Evolutionary conservation across 2,888 invertebrate species (phyloP), one percentile per base, ranked within the genome.

Genomic region (Caenorhabditis sp.): DNA sequence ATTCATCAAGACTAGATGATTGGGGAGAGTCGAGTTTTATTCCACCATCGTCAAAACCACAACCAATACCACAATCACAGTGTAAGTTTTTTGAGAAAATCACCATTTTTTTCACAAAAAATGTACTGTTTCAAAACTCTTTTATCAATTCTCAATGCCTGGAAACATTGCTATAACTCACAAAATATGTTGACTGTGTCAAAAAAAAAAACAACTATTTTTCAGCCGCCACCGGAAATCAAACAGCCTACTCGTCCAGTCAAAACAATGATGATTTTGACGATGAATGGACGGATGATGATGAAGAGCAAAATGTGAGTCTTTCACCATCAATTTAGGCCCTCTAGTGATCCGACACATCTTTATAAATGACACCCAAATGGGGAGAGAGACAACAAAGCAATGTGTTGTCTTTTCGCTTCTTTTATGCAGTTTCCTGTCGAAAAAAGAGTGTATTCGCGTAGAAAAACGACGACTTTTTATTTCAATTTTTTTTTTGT

Each of bases 191-290:
- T n/a, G n/a, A n/a, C n/a, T n/a, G n/a, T n/a, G n/a, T n/a, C n/a
- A n/a, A n/a, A n/a, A n/a, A n/a, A n/a, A n/a, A n/a, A n/a, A n/a
- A n/a, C n/a, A n/a, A n/a, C n/a, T n/a, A n/a, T n/a, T n/a, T n/a
- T n/a, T n/a, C 43, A 43, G 43, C 10, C 2, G 43, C 43, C 17
- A 17, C 10, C 12, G 43, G 43, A 43, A 43, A 27, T 3, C 19
- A 58, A 1, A 27, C 31, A 23, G 14, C 43, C 1, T 63, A 63
- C 19, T 49, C 62, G 17, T 17, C 55, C 17, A 23, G 96, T 27
- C 53, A 63, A 21, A 66, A 74, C 6, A 54, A 63, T 54, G 85
- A 87, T 49, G 86, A 86, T 68, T 86, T 86, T 62, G 86, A 86
- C 66, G 86, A 86, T 62, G 86, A 86, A 37, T 86, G 86, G 86